A percentile compares a stretch with the other conserved stretches of the same genome.
Evolutionary conservation across 2,888 invertebrate species (phyloP).

Genomic region (Drosophila anomalipes): DNA sequence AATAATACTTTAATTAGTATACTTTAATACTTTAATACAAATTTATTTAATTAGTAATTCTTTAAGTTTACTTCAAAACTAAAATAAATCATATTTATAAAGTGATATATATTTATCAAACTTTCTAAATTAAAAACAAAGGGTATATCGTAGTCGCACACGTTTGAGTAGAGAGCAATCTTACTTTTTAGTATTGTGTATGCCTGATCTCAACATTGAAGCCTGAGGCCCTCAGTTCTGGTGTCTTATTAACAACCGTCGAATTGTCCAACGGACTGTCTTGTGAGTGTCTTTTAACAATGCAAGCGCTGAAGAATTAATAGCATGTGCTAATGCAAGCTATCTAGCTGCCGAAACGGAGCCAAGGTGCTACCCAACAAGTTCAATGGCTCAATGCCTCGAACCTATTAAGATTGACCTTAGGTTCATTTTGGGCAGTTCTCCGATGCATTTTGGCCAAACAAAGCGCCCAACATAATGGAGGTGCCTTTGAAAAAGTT

Average conservation of each 20-base stretch:
- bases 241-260: conserved; percentile 56
- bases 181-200: not conserved
- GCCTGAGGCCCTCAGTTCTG: conserved; percentile 18
- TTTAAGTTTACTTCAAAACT: fast-evolving
- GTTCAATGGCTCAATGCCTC: conserved; percentile 81
- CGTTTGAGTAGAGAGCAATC: not conserved
- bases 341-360: conserved; percentile 55
- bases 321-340: conserved; percentile 63
- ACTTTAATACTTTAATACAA: not conserved
- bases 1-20: not conserved
- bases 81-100: not conserved
- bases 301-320: conserved; percentile 72
- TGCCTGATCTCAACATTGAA: conserved; percentile 21
- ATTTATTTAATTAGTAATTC: not conserved
- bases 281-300: conserved; percentile 50
- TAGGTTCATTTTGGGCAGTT: conserved; percentile 55
- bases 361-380: conserved; percentile 77
- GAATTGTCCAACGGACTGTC: conserved; percentile 20
- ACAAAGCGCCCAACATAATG: conserved; percentile 58
- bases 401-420: conserved; percentile 81
- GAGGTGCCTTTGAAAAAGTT: conserved; percentile 66
- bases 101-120: not conserved
- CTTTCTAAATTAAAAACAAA: not conserved
- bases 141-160: not conserved
- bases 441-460: conserved; percentile 48